A percentile compares a stretch with the other conserved stretches of the same genome.
phyloP scores from a whole-genome alignment of 2,888 invertebrate genomes.

The Auanema freiburgensis region DNA sequence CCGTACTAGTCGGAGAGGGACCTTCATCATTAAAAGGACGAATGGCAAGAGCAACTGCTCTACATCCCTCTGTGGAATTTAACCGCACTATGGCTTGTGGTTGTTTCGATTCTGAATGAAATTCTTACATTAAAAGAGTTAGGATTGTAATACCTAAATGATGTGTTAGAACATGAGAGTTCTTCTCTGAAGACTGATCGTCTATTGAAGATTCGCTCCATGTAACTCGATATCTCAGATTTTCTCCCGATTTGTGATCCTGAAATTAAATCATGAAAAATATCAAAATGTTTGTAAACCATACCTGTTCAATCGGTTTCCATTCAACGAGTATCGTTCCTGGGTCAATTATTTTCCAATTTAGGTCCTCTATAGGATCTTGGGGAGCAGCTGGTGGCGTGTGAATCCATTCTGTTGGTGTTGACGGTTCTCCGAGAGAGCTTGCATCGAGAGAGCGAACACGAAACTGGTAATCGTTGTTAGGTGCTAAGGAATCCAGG shows the following conservation, averaged over 20 bases:
- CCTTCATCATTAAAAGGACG: conserved; percentile 57
- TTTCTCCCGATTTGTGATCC: conserved; percentile 36
- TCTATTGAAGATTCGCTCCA: conserved; percentile 43
- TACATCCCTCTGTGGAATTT: conserved; percentile 40
- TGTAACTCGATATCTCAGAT: conserved; percentile 55
- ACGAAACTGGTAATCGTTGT: conserved; percentile 59
- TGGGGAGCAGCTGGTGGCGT: conserved; percentile 51
- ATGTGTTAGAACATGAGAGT: conserved; percentile 8
- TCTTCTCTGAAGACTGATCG: conserved; percentile 10
- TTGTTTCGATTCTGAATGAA: conserved; percentile 28
- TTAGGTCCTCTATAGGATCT: conserved; percentile 36
- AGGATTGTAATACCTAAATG: neutral
- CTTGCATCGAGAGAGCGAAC: conserved; percentile 45
- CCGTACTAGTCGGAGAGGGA: conserved; percentile 41
- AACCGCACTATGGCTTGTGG: conserved; percentile 37
- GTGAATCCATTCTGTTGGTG: conserved; percentile 51
- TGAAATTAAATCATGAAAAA: conserved; percentile 7
- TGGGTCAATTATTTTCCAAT: conserved; percentile 51
- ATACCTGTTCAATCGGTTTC: conserved; percentile 52
- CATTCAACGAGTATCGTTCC: conserved; percentile 55
- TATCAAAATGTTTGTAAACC: neutral
- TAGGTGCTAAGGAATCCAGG: conserved; percentile 50
- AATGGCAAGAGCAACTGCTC: conserved; percentile 50
- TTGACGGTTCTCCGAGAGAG: conserved; percentile 45
- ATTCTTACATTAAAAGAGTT: neutral